A percentile compares a stretch with the other conserved stretches of the same genome.
phyloP scores from a whole-genome alignment of 1,140 invertebrate genomes.

The Nasonia vitripennis region DNA sequence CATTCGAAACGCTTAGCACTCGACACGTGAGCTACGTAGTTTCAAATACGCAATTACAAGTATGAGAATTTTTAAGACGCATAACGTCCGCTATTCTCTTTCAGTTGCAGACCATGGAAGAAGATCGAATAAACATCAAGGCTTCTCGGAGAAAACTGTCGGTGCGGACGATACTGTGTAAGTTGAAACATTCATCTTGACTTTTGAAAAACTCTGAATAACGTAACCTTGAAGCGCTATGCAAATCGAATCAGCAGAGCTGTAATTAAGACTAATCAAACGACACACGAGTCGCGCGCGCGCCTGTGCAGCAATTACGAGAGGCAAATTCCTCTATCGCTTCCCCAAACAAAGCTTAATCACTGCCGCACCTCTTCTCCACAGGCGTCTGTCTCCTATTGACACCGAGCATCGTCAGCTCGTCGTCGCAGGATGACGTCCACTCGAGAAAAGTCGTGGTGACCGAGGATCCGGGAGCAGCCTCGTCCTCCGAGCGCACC shows the following conservation, averaged over 20 bases:
- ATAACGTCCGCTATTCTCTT: neutral
- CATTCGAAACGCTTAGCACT: neutral
- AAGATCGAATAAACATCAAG: slow-evolving; percentile 22
- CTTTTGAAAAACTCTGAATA: too few species aligned
- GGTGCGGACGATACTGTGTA: neutral
- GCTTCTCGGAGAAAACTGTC: slow-evolving; percentile 11
- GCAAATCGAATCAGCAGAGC: too few species aligned
- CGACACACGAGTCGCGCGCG: too few species aligned
- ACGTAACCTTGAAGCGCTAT: too few species aligned
- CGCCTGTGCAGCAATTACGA: neutral
- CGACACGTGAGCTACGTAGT: neutral
- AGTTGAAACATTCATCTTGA: neutral
- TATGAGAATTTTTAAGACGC: neutral
- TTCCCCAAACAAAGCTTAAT: neutral
- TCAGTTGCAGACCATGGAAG: slow-evolving; percentile 47
- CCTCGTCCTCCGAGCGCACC: slow-evolving; percentile 22
- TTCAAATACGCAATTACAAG: neutral
- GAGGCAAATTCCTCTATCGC: too few species aligned
- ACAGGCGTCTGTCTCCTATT: slow-evolving; percentile 6
- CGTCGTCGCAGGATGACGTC: neutral
- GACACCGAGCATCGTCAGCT: neutral
- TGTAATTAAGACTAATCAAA: too few species aligned
- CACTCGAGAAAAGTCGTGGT: neutral
- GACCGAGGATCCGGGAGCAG: neutral
- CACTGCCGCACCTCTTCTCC: neutral